A percentile compares a stretch with the other conserved stretches of the same genome.
Evolutionary conservation across 2,113 vertebrate species (phyloP).

Genomic region (Upupa epops): DNA sequence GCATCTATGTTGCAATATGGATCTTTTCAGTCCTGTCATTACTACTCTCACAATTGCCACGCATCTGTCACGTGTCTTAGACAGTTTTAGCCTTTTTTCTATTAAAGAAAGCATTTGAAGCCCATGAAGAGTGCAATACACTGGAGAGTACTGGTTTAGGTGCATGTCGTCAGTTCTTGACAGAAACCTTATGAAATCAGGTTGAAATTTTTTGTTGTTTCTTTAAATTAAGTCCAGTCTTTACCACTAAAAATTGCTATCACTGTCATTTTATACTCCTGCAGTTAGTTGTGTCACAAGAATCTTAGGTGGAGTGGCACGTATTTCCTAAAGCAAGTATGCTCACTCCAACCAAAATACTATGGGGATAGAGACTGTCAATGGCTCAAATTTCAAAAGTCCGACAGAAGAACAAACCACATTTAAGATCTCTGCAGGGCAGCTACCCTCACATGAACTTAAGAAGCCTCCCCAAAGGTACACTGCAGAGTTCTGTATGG

Average conservation of each 20-base stretch:
- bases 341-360: conserved; percentile 31
- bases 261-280: neutral
- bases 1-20: neutral
- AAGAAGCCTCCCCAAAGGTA: neutral
- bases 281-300: neutral
- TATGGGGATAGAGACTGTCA: neutral
- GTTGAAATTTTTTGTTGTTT: neutral
- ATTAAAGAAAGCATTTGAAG: neutral
- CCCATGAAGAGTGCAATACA: neutral
- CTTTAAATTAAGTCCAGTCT: neutral
- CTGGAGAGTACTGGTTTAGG: neutral
- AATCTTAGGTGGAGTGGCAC: neutral
- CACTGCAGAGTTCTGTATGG: neutral
- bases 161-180: neutral
- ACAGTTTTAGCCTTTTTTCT: neutral
- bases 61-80: neutral
- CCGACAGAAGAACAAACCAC: neutral
- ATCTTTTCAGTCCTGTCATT: neutral
- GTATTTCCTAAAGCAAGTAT: neutral
- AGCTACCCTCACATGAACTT: neutral
- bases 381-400: neutral
- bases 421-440: neutral
- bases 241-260: neutral
- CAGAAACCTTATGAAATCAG: neutral
- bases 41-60: neutral